Conservation (phyloP, 2,797 vertebrate species). For the Manis javanica region DNA sequence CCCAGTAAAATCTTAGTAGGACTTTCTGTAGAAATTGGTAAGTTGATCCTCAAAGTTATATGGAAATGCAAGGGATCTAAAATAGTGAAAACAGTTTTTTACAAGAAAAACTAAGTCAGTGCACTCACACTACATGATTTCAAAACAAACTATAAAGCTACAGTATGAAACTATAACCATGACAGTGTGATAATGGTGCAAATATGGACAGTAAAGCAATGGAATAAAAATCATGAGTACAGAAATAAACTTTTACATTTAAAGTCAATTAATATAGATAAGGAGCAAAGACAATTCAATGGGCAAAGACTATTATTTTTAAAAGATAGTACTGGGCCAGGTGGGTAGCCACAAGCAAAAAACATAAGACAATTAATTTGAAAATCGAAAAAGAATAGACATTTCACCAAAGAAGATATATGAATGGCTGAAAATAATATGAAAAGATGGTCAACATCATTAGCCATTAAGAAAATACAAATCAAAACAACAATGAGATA, state of each 20-base stretch:
- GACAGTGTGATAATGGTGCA: background rate
- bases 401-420: background rate
- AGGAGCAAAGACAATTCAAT: background rate
- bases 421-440: no score
- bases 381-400: background rate
- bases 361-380: background rate
- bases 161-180: background rate
- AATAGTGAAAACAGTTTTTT: background rate
- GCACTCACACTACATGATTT: background rate
- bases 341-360: background rate
- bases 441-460: no score
- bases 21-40: background rate
- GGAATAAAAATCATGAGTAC: background rate
- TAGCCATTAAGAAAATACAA: no score
- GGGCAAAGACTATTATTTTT: background rate
- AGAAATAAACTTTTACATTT: background rate
- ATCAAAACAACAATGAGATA: no score
- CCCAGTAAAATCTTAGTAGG: background rate
- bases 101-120: background rate
- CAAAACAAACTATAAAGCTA: background rate
- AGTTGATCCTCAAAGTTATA: background rate
- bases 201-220: background rate
- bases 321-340: background rate
- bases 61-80: background rate
- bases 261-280: background rate